Conservation (phyloP, 2,888 invertebrate species). For the Camponotus fellah region DNA sequence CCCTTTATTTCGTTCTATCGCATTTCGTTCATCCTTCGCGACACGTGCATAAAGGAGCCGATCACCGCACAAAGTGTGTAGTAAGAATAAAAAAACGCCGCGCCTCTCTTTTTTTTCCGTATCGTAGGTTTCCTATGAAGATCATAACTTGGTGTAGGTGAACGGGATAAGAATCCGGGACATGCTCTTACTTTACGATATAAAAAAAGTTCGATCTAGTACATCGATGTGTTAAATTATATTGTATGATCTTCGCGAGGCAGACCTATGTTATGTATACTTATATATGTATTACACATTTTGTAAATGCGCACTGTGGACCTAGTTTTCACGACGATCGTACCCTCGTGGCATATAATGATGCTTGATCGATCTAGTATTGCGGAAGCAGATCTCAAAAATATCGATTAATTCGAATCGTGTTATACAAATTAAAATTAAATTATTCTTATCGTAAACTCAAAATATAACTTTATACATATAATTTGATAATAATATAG, state of each 20-base stretch:
- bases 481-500: slow-evolving; percentile 10
- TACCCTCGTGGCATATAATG: slow-evolving; percentile 71
- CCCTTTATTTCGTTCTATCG: slow-evolving; percentile 25
- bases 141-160: not conserved
- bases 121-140: not conserved
- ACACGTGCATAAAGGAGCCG: slow-evolving; percentile 28
- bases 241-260: slow-evolving; percentile 43
- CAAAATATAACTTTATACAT: slow-evolving; percentile 18
- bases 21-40: slow-evolving; percentile 18
- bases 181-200: slow-evolving; percentile 51
- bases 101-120: slow-evolving; percentile 5
- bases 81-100: slow-evolving; percentile 26
- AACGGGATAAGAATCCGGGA: slow-evolving; percentile 35
- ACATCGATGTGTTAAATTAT: slow-evolving; percentile 57
- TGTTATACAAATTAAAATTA: slow-evolving; percentile 5
- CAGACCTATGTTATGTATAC: slow-evolving; percentile 45
- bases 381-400: slow-evolving; percentile 35
- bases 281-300: slow-evolving; percentile 50
- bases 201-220: slow-evolving; percentile 56
- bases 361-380: slow-evolving; percentile 34
- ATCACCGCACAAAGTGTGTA: not conserved
- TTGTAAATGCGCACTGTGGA: slow-evolving; percentile 41
- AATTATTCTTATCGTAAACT: slow-evolving; percentile 24
- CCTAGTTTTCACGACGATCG: slow-evolving; percentile 58
- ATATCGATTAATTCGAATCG: slow-evolving; percentile 14